These are phyloP conservation scores for Catagonus wagneri DNA, from an alignment of 2,113 vertebrate species.

Conservation along the genomic window DNA sequence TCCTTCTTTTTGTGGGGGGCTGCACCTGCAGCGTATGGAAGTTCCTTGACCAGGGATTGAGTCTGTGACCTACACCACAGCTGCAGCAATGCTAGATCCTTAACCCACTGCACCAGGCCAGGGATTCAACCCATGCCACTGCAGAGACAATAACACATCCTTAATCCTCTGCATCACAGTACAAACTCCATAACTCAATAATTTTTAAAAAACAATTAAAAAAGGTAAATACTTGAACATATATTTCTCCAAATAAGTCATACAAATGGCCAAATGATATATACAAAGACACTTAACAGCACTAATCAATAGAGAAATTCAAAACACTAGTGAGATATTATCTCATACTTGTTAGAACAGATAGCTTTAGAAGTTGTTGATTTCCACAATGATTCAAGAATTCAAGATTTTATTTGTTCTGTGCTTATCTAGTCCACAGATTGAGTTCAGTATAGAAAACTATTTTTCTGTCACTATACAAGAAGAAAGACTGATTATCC, in stretches of 20 bases:
- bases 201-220: neutral
- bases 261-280: neutral
- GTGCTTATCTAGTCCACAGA: neutral
- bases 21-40: too few species aligned
- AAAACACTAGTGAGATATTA: neutral
- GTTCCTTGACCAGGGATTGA: too few species aligned
- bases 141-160: too few species aligned
- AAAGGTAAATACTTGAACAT: neutral
- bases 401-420: constrained; percentile 32
- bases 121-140: too few species aligned
- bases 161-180: too few species aligned
- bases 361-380: neutral
- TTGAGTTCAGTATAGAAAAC: neutral
- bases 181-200: too few species aligned
- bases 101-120: too few species aligned
- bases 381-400: neutral
- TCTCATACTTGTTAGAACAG: neutral
- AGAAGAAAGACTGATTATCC: constrained; percentile 39
- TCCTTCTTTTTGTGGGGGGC: too few species aligned
- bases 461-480: neutral
- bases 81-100: too few species aligned
- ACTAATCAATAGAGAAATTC: neutral
- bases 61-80: too few species aligned
- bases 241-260: neutral
- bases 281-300: neutral